Conservation (phyloP, 2,888 invertebrate genomes). For the Loripinus fragilis region DNA sequence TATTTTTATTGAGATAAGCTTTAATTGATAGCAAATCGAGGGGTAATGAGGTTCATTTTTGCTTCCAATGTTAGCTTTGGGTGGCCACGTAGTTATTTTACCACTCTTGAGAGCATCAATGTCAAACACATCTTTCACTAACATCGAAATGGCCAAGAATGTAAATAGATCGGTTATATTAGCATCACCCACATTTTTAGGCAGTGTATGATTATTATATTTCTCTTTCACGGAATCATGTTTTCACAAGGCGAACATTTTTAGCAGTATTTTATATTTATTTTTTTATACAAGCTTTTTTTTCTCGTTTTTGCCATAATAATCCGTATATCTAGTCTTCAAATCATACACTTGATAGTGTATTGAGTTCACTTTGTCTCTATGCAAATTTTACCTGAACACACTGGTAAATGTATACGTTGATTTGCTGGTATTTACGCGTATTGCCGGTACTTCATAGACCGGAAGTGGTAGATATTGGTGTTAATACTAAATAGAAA, state of each 20-base stretch:
- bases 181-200: neutral
- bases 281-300: constrained; percentile 16
- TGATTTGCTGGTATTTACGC: too few relatives aligned
- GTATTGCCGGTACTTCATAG: too few relatives aligned
- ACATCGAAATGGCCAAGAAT: constrained; percentile 1
- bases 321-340: constrained; percentile 11
- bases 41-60: too few relatives aligned
- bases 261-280: constrained; percentile 12
- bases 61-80: too few relatives aligned
- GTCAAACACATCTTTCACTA: too few relatives aligned
- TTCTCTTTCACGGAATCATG: constrained; percentile 1
- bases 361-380: constrained; percentile 58
- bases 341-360: constrained; percentile 21
- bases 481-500: too few relatives aligned
- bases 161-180: constrained; percentile 6
- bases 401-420: too few relatives aligned
- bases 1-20: too few relatives aligned
- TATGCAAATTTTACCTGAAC: constrained; percentile 56
- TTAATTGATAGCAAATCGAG: too few relatives aligned
- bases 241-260: neutral
- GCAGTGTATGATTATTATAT: neutral
- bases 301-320: constrained; percentile 19
- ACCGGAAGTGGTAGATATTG: too few relatives aligned
- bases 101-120: too few relatives aligned
- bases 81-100: too few relatives aligned